A percentile compares a stretch with the other conserved stretches of the same genome.
Conservation (phyloP, 2,888 invertebrate species). For the Drosophila lutescens region DNA sequence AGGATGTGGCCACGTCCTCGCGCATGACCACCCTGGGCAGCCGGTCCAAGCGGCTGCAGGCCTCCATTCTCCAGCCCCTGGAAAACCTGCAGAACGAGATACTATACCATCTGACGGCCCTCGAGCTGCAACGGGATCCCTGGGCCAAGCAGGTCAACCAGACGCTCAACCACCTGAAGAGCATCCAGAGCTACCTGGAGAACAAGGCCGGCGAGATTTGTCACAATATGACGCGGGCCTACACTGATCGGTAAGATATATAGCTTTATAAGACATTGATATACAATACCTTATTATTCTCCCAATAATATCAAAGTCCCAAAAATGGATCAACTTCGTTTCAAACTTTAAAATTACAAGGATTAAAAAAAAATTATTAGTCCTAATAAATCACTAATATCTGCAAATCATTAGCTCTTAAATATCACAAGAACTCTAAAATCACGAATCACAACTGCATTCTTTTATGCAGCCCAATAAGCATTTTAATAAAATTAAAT, state of each 20-base stretch:
- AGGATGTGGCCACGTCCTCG: slow-evolving; percentile 89
- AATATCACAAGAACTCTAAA: too few species aligned
- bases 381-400: too few species aligned
- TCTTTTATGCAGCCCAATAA: too few species aligned
- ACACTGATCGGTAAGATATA: slow-evolving; percentile 78
- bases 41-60: slow-evolving; percentile 87
- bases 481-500: too few species aligned
- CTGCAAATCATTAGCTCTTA: too few species aligned
- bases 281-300: too few species aligned
- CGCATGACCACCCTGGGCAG: slow-evolving; percentile 89
- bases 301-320: too few species aligned
- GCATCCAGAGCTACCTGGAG: slow-evolving; percentile 91
- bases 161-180: slow-evolving; percentile 89
- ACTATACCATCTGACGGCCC: slow-evolving; percentile 90
- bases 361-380: too few species aligned
- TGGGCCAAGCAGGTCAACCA: slow-evolving; percentile 89
- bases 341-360: too few species aligned
- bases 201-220: slow-evolving; percentile 90
- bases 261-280: too few species aligned
- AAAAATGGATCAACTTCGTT: too few species aligned
- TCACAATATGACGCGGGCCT: slow-evolving; percentile 86
- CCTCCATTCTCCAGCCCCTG: slow-evolving; percentile 88
- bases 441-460: too few species aligned
- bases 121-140: slow-evolving; percentile 90
- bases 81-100: slow-evolving; percentile 89